Evolutionary conservation across 2,888 invertebrate species (phyloP).

Genomic region (Mesochorus sp.): DNA sequence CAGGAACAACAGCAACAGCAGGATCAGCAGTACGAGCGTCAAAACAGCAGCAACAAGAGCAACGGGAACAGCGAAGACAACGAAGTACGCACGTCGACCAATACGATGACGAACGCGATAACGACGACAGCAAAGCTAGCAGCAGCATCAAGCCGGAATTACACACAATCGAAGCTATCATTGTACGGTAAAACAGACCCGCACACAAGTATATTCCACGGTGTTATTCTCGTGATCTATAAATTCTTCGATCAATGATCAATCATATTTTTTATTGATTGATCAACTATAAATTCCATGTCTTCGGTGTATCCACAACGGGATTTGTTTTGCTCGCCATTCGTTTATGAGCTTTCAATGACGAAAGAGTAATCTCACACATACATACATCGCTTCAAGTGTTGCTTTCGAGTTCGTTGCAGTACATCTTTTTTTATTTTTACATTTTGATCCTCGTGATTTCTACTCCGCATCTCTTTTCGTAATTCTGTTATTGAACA

Average conservation of each 20-base stretch:
- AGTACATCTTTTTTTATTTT: slow-evolving; percentile 7
- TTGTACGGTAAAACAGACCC: slow-evolving; percentile 40
- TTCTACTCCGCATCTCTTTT: background rate
- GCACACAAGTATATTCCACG: slow-evolving; percentile 28
- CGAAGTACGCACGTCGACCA: slow-evolving; percentile 57
- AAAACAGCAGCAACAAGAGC: slow-evolving; percentile 64
- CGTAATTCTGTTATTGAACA: too few species aligned
- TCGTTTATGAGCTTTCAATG: background rate
- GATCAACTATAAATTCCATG: slow-evolving; percentile 7
- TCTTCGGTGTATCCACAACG: slow-evolving; percentile 36
- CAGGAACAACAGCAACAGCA: slow-evolving; percentile 55
- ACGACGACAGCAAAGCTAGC: slow-evolving; percentile 66
- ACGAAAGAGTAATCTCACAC: background rate
- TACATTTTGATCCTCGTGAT: slow-evolving; percentile 18
- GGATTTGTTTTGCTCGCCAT: background rate
- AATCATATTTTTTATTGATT: slow-evolving; percentile 9
- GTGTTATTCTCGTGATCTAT: slow-evolving; percentile 2
- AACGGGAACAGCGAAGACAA: slow-evolving; percentile 60
- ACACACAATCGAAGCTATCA: slow-evolving; percentile 53
- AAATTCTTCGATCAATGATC: background rate
- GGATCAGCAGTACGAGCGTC: slow-evolving; percentile 51
- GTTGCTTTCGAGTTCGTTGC: background rate
- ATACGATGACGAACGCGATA: slow-evolving; percentile 62
- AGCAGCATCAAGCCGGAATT: slow-evolving; percentile 74
- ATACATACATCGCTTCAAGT: background rate